Evolutionary conservation across 2,888 invertebrate genomes (phyloP).

Genomic region (Lepidochrysops patricia): DNA sequence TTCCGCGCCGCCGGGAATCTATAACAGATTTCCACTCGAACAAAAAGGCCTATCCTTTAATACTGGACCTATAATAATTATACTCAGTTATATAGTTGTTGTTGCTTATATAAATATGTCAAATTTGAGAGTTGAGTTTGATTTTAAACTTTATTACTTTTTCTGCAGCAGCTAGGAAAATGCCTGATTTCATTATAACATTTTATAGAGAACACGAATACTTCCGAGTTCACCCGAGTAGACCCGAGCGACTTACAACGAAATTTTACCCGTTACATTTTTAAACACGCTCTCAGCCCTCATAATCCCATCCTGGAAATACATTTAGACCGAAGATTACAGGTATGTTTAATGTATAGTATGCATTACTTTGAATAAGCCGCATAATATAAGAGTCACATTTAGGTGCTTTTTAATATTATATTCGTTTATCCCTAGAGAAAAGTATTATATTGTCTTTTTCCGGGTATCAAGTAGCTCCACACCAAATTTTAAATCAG

Average conservation of each 20-base stretch:
- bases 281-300: neutral
- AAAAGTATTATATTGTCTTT: no score
- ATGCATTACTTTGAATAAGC: neutral
- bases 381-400: neutral
- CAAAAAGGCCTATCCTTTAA: no score
- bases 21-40: no score
- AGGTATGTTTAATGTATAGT: neutral
- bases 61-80: no score
- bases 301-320: neutral
- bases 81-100: no score
- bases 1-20: no score
- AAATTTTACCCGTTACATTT: neutral
- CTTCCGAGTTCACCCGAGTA: neutral
- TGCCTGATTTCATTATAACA: no score
- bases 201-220: neutral
- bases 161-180: neutral
- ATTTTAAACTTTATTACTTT: no score
- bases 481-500: no score
- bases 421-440: neutral
- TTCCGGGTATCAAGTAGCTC: neutral
- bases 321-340: neutral
- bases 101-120: no score
- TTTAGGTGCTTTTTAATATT: neutral
- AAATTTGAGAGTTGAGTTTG: no score
- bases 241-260: neutral